These are phyloP conservation scores for Gasterosteus nipponicus DNA, from an alignment of 2,113 vertebrate genomes.

Conservation along the genomic window DNA sequence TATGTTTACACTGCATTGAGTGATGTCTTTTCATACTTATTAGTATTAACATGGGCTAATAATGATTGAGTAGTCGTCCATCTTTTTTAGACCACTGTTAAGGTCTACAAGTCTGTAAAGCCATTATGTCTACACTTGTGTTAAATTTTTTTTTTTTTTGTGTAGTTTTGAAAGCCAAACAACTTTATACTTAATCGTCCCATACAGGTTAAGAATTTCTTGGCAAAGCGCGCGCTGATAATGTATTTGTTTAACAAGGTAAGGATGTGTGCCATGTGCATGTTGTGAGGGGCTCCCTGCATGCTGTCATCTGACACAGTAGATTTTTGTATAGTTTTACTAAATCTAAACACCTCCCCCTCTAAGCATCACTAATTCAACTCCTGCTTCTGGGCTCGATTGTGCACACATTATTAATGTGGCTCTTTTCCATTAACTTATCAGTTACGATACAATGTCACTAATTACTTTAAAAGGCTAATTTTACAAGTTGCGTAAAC, in stretches of 20 bases:
- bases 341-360: conserved; percentile 2
- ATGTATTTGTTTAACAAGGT: conserved; percentile 99
- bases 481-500: conserved; percentile 28
- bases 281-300: conserved; percentile 42
- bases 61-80: background rate
- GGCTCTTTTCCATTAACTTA: conserved; percentile 36
- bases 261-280: conserved; percentile 71
- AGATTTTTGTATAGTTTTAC: conserved; percentile 7
- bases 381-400: conserved; percentile 13
- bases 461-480: conserved; percentile 45
- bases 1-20: background rate
- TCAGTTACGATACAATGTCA: conserved; percentile 11
- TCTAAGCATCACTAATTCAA: conserved; percentile 44
- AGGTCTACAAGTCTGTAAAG: conserved; percentile 48
- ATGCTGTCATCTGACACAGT: conserved; percentile 23
- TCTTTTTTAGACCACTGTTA: background rate
- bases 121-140: conserved; percentile 48
- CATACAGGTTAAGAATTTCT: conserved; percentile 90
- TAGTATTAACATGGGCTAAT: background rate
- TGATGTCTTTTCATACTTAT: conserved; percentile 30
- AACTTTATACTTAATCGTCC: conserved; percentile 66
- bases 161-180: conserved; percentile 35
- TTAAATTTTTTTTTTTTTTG: background rate
- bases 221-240: conserved; percentile 91
- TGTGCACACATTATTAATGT: conserved; percentile 51